These are phyloP conservation scores for Callipepla californica DNA, from an alignment of 2,113 vertebrate species.

Conservation along the genomic window DNA sequence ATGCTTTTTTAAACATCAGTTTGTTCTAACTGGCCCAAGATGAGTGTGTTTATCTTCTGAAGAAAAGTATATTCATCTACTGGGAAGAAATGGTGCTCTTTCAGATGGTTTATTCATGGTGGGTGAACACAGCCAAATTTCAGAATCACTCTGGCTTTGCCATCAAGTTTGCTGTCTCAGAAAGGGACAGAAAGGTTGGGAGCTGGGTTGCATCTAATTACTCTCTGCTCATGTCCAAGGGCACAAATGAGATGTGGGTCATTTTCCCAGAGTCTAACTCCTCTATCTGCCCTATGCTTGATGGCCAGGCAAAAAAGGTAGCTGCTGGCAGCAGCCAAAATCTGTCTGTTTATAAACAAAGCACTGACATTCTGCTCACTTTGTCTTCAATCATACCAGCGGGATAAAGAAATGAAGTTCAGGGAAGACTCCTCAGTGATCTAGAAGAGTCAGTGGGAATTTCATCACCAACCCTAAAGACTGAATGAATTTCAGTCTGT, in stretches of 20 bases:
- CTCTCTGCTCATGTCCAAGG: background rate
- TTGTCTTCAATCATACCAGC: background rate
- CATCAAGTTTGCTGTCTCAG: too few species aligned
- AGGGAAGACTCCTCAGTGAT: background rate
- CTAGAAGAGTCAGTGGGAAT: background rate
- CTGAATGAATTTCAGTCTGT: background rate
- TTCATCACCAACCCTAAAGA: background rate
- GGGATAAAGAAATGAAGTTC: background rate
- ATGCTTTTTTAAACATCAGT: constrained; percentile 19
- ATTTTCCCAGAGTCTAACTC: background rate
- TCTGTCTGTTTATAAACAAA: background rate
- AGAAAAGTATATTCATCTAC: background rate
- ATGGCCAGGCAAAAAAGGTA: background rate
- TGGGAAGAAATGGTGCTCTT: constrained; percentile 3
- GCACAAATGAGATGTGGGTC: background rate
- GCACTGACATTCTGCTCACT: background rate
- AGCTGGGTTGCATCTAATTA: background rate
- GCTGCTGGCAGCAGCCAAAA: background rate
- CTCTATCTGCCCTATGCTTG: background rate
- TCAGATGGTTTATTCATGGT: constrained; percentile 11
- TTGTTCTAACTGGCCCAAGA: constrained; percentile 20
- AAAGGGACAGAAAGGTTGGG: background rate
- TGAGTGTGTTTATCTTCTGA: constrained; percentile 32
- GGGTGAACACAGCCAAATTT: constrained; percentile 2
- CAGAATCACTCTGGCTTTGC: constrained; percentile 7